Evolutionary conservation across 2,113 vertebrate species (phyloP).

Genomic region (Ifrita kowaldi): DNA sequence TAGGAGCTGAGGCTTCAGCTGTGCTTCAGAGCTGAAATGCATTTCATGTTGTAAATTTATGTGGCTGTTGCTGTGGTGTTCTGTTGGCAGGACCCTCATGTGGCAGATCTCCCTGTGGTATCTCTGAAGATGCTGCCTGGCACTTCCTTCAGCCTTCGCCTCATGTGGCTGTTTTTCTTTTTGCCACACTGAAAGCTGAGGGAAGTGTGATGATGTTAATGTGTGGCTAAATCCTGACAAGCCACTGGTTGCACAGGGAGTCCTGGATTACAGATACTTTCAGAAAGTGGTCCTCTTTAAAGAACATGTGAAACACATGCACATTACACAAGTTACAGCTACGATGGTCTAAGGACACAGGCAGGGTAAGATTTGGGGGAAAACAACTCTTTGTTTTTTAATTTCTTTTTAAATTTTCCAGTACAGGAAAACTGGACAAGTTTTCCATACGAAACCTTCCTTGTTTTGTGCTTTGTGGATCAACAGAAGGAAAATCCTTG

Average conservation of each 20-base stretch:
- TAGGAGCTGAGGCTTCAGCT: not conserved
- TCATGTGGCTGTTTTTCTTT: not conserved
- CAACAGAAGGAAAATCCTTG: not conserved
- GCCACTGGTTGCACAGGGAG: not conserved
- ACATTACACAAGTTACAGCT: not conserved
- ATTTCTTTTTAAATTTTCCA: not conserved
- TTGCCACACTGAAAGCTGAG: not conserved
- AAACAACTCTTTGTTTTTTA: not conserved
- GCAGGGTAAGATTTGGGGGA: not conserved
- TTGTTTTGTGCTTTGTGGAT: not conserved
- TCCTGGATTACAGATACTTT: not conserved
- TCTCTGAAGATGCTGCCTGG: not conserved
- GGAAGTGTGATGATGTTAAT: not conserved
- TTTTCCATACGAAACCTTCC: not conserved
- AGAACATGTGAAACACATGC: not conserved
- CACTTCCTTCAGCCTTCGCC: not conserved
- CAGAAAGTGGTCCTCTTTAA: not conserved
- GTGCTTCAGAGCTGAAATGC: not conserved
- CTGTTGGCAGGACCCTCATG: not conserved
- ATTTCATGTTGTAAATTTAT: not conserved
- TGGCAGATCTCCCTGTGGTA: not conserved
- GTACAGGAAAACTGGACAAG: not conserved
- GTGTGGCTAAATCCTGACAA: not conserved
- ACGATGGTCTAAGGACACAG: not conserved
- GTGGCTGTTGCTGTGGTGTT: not conserved